Base-by-base conservation (phyloP, 1,140 invertebrate species). In the Leptopilina boulardi region DNA sequence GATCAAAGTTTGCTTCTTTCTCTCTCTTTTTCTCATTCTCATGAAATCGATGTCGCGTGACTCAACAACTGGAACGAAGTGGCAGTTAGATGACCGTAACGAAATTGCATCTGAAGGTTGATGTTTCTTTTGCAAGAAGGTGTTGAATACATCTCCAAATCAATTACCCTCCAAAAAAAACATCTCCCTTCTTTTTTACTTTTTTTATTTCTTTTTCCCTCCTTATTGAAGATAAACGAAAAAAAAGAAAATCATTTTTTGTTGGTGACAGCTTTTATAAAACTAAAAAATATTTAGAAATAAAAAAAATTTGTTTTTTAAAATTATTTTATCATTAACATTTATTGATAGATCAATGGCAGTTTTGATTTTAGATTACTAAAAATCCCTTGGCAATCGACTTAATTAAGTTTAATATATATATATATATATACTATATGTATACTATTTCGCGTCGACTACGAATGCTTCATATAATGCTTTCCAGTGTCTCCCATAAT, bases 41-140 rank as follows among this genome's bases (percentile, higher is more conserved):
- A 73, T 77, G 77, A 11, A 73, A 76, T 59, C 4, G 3, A 51
- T 74, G 78, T 80, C 76, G 78, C 78, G 78, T 82, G 76, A 83
- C 79, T 75, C 74, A 76, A 80, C 59, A 47, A 70, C 78, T 73
- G 77, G 73, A 76, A 82, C 80, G 77, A 82, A 82, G 78, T 51
- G 77, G 73, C 74, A 72, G 54, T 47, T 74, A 70, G 54, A 56
- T 76, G 80, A 73, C 44, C 78, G 59, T 71, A 34, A 41, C 70
- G 77, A n/a, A 76, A 72, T 75, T 18, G 70, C 77, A 76, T 70
- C 74, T 51, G 15, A 51, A 18, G 47, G 42, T n/a, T 44, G 42
- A 44, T 44, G 15, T 51, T 51, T 51, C 47, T 51, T n/a, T n/a
- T n/a, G 47, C 47, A 51, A 51, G 42, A 11, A 44, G 47, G 47